Conservation (phyloP, 1,140 invertebrate genomes). For the Leguminivora glycinivorella region DNA sequence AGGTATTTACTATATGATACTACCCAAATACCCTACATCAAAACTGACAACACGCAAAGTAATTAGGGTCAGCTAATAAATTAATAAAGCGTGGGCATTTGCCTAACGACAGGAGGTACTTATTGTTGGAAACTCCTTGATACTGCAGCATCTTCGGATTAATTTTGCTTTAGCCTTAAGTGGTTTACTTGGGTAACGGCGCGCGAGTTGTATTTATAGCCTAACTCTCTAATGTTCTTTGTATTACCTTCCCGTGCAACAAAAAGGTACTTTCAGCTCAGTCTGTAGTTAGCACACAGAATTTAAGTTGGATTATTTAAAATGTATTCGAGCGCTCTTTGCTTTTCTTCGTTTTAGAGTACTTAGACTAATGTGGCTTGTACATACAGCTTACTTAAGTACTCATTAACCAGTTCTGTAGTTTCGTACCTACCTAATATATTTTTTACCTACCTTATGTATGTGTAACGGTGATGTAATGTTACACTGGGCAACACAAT, state of each 20-base stretch:
- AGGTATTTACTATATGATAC: no score
- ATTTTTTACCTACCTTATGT: no score
- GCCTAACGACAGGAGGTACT: constrained; percentile 16
- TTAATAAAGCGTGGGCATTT: constrained; percentile 19
- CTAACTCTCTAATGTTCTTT: constrained; percentile 48
- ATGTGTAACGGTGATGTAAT: no score
- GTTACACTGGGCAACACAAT: no score
- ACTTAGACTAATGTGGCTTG: neutral
- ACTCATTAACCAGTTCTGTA: neutral
- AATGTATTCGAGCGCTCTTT: constrained; percentile 4
- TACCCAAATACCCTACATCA: no score
- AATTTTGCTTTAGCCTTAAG: constrained; percentile 53
- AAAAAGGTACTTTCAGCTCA: constrained; percentile 2
- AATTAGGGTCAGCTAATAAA: constrained; percentile 10
- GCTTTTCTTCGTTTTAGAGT: neutral
- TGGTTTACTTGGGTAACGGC: constrained; percentile 42
- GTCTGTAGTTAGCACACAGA: constrained; percentile 15
- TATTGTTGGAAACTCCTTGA: constrained; percentile 18
- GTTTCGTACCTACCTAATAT: neutral
- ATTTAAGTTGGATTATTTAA: constrained; percentile 19
- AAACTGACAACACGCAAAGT: no score
- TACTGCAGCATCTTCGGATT: constrained; percentile 44
- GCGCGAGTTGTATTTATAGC: constrained; percentile 51
- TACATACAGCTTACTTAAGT: constrained; percentile 6
- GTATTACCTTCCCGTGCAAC: constrained; percentile 39